Percentiles rank a stretch among this genome's conserved stretches.
phyloP scores from a whole-genome alignment of 2,113 vertebrate genomes.

The Oreochromis spilurus region DNA sequence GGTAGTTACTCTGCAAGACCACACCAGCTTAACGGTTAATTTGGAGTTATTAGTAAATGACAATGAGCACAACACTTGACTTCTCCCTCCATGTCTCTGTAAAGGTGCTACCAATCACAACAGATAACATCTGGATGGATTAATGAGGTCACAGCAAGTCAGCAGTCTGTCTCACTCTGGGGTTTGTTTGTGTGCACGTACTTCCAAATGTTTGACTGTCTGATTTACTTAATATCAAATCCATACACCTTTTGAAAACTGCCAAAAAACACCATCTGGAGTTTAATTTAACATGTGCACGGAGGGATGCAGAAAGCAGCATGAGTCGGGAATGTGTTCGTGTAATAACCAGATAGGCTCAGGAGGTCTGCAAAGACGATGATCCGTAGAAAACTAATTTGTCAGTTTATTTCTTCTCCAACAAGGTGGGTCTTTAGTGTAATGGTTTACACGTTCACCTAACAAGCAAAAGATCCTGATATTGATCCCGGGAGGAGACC shows the following conservation, averaged over 20 bases:
- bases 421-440: not conserved
- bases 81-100: not conserved
- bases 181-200: not conserved
- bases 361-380: not conserved
- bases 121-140: slow-evolving; percentile 1
- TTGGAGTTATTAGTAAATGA: not conserved
- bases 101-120: not conserved
- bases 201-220: not conserved
- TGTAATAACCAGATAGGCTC: not conserved
- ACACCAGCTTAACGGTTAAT: slow-evolving; percentile 7
- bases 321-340: not conserved
- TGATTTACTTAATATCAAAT: slow-evolving; percentile 9
- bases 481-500: not conserved
- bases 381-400: not conserved
- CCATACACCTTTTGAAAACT: not conserved
- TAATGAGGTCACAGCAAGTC: slow-evolving; percentile 18
- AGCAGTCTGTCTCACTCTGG: slow-evolving; percentile 41
- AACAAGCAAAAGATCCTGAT: not conserved
- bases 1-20: slow-evolving; percentile 86
- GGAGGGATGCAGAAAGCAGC: not conserved
- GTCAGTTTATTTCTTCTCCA: not conserved
- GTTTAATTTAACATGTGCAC: slow-evolving; percentile 8
- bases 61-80: not conserved
- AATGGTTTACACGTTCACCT: not conserved
- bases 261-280: slow-evolving; percentile 37